A percentile compares a stretch with the other conserved stretches of the same genome.
phyloP scores from a whole-genome alignment of 2,888 invertebrate species.

The Acholoe squamosa region DNA sequence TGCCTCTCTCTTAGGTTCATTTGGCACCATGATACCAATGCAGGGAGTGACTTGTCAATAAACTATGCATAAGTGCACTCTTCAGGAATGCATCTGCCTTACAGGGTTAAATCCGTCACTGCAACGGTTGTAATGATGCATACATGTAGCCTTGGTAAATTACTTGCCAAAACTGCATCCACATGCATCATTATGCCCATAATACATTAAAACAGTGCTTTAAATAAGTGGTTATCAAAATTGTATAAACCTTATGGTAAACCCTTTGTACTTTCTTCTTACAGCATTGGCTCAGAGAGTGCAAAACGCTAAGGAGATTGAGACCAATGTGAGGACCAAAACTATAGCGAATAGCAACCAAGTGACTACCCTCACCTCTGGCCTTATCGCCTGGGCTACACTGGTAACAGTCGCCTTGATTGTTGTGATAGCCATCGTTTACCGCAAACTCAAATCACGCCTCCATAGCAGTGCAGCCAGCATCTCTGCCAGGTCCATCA shows the following conservation, averaged over 20 bases:
- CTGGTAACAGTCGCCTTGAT: conserved; percentile 67
- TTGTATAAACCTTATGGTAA: background rate
- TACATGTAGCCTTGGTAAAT: no score
- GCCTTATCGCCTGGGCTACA: conserved; percentile 67
- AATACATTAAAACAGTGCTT: no score
- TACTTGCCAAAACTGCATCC: no score
- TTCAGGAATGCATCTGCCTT: no score
- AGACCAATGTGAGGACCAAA: background rate
- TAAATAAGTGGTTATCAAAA: no score
- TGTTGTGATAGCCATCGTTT: conserved; percentile 68
- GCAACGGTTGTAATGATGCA: no score
- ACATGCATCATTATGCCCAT: no score
- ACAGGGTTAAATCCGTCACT: no score
- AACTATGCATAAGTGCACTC: no score
- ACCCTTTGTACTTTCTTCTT: background rate
- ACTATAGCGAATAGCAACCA: background rate
- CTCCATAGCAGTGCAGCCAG: conserved; percentile 38
- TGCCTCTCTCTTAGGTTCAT: no score
- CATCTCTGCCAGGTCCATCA: conserved; percentile 43
- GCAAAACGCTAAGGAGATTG: background rate
- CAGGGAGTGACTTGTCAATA: no score
- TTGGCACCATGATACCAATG: no score
- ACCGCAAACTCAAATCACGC: conserved; percentile 45
- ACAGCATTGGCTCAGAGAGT: conserved; percentile 43
- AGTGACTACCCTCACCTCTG: conserved; percentile 42